A percentile compares a stretch with the other conserved stretches of the same genome.
Evolutionary conservation across 2,888 invertebrate species (phyloP).

Genomic region (Brachyopa scutellaris): DNA sequence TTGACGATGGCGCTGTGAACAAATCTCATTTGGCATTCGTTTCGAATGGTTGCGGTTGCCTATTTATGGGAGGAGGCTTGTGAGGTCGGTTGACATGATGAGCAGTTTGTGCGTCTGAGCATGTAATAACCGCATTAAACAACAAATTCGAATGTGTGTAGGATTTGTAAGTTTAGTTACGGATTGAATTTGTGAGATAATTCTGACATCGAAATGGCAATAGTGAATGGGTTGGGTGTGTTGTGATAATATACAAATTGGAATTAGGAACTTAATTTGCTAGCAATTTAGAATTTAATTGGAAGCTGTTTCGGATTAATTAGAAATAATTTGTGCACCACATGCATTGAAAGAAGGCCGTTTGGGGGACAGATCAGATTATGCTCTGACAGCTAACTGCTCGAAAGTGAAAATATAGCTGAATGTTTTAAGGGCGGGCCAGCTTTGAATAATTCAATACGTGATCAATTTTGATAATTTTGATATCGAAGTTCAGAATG

Average conservation of each 20-base stretch:
- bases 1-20: conserved; percentile 34
- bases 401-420: too few species aligned
- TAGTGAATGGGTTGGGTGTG: not conserved
- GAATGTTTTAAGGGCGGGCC: too few species aligned
- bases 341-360: too few species aligned
- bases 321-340: conserved; percentile 57
- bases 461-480: too few species aligned
- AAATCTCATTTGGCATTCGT: conserved; percentile 52
- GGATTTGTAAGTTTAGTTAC: conserved; percentile 44
- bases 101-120: conserved; percentile 48
- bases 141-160: conserved; percentile 56
- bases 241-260: conserved; percentile 36
- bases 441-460: too few species aligned
- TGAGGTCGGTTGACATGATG: conserved; percentile 15
- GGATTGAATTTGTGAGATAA: conserved; percentile 52
- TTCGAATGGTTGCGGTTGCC: not conserved
- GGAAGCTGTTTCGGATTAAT: conserved; percentile 58
- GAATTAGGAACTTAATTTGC: conserved; percentile 45
- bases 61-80: too few species aligned
- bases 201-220: conserved; percentile 23
- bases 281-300: conserved; percentile 48
- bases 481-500: too few species aligned
- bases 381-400: too few species aligned
- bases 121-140: conserved; percentile 63
- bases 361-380: too few species aligned